Conservation (phyloP, 2,113 vertebrate genomes). For the Phylloscopus whistleri region DNA sequence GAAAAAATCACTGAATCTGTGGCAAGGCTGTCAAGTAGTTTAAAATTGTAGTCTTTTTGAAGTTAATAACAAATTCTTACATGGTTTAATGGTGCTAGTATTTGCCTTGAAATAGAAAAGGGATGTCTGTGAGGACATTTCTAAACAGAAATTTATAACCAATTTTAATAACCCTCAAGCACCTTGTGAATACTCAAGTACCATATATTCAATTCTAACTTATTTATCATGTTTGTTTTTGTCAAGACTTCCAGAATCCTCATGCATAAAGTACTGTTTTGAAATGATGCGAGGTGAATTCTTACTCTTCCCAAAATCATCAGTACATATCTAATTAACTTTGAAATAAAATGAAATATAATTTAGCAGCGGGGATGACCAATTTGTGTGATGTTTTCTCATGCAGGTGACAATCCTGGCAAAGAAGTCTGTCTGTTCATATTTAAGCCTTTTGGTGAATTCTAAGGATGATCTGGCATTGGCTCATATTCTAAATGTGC, state of each 20-base stretch:
- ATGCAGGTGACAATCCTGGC: conserved; percentile 73
- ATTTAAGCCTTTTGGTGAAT: conserved; percentile 90
- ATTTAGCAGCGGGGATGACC: not conserved
- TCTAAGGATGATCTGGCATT: conserved; percentile 88
- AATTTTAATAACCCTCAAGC: not conserved
- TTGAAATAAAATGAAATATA: not conserved
- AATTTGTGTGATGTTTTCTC: conserved; percentile 9
- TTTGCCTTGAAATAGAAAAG: not conserved
- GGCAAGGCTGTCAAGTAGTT: not conserved
- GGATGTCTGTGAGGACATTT: not conserved
- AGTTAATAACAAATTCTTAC: not conserved
- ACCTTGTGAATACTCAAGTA: not conserved
- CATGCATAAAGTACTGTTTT: not conserved
- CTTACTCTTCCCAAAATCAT: not conserved
- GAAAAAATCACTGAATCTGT: not conserved
- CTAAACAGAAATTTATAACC: not conserved
- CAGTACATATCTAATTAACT: not conserved
- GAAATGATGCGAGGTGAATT: not conserved
- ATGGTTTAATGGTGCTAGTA: not conserved
- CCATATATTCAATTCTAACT: not conserved
- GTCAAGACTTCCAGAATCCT: not conserved
- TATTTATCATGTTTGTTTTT: not conserved
- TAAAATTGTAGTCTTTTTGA: not conserved
- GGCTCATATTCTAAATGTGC: conserved; percentile 83
- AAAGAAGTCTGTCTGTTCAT: conserved; percentile 83